Percentiles rank a stretch among this genome's conserved stretches.
phyloP scores from a whole-genome alignment of 2,113 vertebrate genomes.

The Pagrus major region DNA sequence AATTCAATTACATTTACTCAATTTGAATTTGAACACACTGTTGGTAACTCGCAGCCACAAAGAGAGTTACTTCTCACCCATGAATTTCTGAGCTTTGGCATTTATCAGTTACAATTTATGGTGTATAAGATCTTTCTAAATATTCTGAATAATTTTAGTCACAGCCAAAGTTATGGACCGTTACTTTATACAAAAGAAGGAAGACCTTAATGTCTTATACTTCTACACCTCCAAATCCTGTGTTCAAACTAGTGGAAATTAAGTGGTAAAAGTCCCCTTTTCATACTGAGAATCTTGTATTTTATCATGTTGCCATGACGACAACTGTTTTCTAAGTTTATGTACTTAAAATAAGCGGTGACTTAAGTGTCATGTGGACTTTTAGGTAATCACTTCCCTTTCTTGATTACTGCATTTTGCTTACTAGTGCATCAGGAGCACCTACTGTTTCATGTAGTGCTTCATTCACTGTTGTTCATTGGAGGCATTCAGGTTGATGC shows the following conservation, averaged over 20 bases:
- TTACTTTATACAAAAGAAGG: neutral
- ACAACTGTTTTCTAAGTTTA: neutral
- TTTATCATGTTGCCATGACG: neutral
- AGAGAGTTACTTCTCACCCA: neutral
- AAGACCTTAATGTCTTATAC: neutral
- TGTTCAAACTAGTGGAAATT: neutral
- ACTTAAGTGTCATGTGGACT: neutral
- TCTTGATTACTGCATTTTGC: conserved; percentile 14
- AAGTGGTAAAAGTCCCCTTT: neutral
- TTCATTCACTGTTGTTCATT: neutral
- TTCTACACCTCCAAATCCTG: neutral
- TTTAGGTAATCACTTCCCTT: neutral
- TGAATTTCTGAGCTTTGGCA: neutral
- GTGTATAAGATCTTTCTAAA: neutral
- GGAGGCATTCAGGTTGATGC: neutral
- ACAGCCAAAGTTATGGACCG: neutral
- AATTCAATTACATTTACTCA: neutral
- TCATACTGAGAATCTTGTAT: neutral
- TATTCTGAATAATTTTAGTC: neutral
- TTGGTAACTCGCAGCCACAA: neutral
- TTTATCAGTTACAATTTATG: neutral
- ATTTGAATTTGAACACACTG: neutral
- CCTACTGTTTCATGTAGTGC: neutral
- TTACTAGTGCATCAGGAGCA: neutral
- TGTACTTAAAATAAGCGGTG: neutral